Percentiles rank a stretch among this genome's conserved stretches.
Evolutionary conservation across 2,888 invertebrate species (phyloP).

Genomic region (Chloroclystis v-ata): DNA sequence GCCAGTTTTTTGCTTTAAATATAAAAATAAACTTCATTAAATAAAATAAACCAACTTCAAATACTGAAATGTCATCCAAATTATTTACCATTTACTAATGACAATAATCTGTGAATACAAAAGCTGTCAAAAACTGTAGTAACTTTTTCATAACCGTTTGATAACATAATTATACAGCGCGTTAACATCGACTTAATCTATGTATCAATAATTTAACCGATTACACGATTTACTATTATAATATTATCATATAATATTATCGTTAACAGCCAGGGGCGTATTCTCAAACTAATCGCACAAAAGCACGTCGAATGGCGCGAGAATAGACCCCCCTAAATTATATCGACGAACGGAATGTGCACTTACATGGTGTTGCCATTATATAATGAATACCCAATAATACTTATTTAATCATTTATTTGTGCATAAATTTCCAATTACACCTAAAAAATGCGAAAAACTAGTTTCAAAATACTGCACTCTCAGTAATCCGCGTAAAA

Average conservation of each 20-base stretch:
- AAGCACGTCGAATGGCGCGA: background rate
- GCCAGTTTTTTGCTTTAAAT: too few species aligned
- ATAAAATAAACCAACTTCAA: too few species aligned
- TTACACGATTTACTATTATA: slow-evolving; percentile 50
- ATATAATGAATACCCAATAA: slow-evolving; percentile 51
- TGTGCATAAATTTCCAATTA: slow-evolving; percentile 65
- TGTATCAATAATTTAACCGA: slow-evolving; percentile 18
- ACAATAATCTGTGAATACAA: too few species aligned
- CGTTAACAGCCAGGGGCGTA: slow-evolving; percentile 42
- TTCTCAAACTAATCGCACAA: slow-evolving; percentile 5
- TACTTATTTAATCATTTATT: slow-evolving; percentile 51
- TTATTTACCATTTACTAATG: too few species aligned
- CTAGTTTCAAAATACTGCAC: slow-evolving; percentile 20
- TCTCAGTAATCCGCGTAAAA: slow-evolving; percentile 12
- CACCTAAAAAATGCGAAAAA: slow-evolving; percentile 45
- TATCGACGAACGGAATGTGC: slow-evolving; percentile 73
- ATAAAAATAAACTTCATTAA: too few species aligned
- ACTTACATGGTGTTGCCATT: slow-evolving; percentile 59
- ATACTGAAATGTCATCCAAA: too few species aligned
- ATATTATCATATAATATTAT: slow-evolving; percentile 38
- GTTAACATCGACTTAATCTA: slow-evolving; percentile 37
- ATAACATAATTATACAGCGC: slow-evolving; percentile 31
- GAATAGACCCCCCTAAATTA: slow-evolving; percentile 27
- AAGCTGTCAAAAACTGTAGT: background rate
- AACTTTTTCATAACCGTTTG: background rate